Evolutionary conservation across 2,797 vertebrate genomes (phyloP).

Genomic region (Amblyopsis hoosieri): DNA sequence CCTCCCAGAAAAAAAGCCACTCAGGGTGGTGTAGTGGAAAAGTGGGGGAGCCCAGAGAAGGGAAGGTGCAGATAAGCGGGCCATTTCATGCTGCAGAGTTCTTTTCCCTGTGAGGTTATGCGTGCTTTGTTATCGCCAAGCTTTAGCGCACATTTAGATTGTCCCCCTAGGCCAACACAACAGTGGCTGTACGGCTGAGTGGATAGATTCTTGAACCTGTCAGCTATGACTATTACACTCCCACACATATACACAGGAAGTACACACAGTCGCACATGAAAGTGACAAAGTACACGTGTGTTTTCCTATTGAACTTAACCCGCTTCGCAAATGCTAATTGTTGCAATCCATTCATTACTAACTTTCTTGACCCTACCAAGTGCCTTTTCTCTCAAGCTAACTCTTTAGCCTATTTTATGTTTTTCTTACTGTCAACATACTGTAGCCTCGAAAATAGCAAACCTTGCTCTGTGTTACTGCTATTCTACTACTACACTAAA

Average conservation of each 20-base stretch:
- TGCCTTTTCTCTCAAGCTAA: constrained; percentile 46
- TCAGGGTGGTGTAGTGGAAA: constrained; percentile 23
- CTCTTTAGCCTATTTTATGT: constrained; percentile 15
- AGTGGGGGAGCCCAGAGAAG: constrained; percentile 27
- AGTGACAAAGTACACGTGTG: background rate
- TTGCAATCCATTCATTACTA: no score
- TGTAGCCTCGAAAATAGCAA: constrained; percentile 11
- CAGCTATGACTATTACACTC: constrained; percentile 70
- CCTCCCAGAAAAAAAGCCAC: constrained; percentile 16
- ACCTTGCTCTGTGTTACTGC: constrained; percentile 44
- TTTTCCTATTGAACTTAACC: no score
- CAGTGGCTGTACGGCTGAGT: constrained; percentile 72
- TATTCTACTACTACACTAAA: no score
- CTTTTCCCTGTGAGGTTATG: constrained; percentile 73
- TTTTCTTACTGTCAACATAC: constrained; percentile 14
- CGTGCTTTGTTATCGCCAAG: constrained; percentile 73
- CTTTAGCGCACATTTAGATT: constrained; percentile 79
- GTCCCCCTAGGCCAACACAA: constrained; percentile 71
- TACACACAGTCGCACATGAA: constrained; percentile 5
- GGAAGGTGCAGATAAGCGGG: constrained; percentile 68
- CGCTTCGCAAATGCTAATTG: no score
- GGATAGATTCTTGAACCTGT: constrained; percentile 75
- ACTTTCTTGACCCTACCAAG: constrained; percentile 1
- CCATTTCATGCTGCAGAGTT: constrained; percentile 74
- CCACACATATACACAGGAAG: constrained; percentile 40